Conservation (phyloP, 2,113 vertebrate species). For the Serilophus lunatus region DNA sequence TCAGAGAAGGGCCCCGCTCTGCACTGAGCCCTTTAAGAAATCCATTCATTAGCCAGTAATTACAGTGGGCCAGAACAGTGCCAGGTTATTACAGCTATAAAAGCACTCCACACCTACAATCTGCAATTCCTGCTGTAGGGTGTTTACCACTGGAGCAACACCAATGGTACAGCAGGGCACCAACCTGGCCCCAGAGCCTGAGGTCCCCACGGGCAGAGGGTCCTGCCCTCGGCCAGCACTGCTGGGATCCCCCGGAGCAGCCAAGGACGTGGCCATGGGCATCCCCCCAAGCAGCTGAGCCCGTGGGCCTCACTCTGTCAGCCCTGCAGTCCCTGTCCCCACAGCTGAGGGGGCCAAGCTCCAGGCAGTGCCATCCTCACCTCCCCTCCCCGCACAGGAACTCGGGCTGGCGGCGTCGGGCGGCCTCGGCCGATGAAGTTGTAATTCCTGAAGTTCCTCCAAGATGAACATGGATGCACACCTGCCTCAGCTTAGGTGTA, state of each 20-base stretch:
- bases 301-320: neutral
- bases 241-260: neutral
- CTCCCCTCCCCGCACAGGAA: neutral
- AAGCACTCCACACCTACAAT: neutral
- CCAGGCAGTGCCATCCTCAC: neutral
- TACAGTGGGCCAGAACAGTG: neutral
- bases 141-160: neutral
- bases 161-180: neutral
- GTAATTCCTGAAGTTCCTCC: neutral
- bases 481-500: neutral
- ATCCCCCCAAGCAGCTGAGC: neutral
- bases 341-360: neutral
- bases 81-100: neutral
- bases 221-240: neutral
- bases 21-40: neutral
- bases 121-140: neutral
- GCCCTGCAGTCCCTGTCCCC: neutral
- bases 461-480: neutral
- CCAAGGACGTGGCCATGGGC: fast-evolving
- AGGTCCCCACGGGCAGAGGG: neutral
- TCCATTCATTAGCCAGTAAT: neutral
- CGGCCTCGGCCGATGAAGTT: neutral
- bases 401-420: neutral
- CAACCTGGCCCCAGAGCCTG: fast-evolving
- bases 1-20: neutral